phyloP scores from a whole-genome alignment of 2,797 vertebrate genomes.

The Crax fasciolata region DNA sequence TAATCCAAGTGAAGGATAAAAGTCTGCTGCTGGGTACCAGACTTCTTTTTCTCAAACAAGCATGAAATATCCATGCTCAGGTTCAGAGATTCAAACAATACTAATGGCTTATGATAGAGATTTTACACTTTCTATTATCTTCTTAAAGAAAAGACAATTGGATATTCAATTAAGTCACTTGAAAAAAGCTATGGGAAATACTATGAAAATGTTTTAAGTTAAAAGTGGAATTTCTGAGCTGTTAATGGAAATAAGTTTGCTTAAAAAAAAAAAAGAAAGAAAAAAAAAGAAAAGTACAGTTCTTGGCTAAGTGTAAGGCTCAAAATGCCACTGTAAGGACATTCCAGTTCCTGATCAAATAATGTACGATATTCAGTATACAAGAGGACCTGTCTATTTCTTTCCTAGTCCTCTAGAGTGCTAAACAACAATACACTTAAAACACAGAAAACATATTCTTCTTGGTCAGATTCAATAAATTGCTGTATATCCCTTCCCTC shows the following conservation, averaged over 20 bases:
- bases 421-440: not conserved
- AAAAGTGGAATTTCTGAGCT: not conserved
- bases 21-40: not conserved
- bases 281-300: not conserved
- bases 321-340: not conserved
- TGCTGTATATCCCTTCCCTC: not conserved
- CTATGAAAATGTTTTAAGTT: not conserved
- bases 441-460: not conserved
- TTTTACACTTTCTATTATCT: not conserved
- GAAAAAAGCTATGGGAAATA: not conserved
- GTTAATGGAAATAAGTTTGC: not conserved
- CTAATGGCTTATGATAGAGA: not conserved
- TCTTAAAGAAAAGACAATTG: not conserved
- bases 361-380: not conserved
- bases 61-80: not conserved
- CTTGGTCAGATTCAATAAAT: constrained; percentile 6
- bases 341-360: not conserved
- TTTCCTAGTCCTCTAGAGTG: constrained; percentile 25
- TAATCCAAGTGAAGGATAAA: constrained; percentile 11
- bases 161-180: not conserved
- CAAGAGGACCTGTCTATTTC: not conserved
- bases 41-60: not conserved
- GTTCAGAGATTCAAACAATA: not conserved
- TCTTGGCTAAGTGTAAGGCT: not conserved
- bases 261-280: not conserved